A percentile compares a stretch with the other conserved stretches of the same genome.
Evolutionary conservation across 1,140 invertebrate genomes (phyloP).

Genomic region (Zaprionus camerounensis): DNA sequence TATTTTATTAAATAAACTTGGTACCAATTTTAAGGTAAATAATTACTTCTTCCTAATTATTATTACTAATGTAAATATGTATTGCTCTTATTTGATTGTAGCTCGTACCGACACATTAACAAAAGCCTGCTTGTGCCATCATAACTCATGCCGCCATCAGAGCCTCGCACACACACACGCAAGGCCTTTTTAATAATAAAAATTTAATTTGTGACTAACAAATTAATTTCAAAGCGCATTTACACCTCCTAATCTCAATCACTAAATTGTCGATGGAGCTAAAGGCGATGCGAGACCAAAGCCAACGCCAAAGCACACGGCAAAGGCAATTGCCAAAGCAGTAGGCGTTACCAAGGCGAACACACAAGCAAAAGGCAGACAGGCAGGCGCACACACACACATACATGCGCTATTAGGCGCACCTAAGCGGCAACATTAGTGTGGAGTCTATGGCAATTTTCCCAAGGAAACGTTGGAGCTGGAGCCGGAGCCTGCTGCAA

Average conservation of each 20-base stretch:
- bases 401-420: constrained; percentile 65
- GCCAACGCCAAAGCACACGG: constrained; percentile 29
- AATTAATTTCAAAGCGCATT: constrained; percentile 80
- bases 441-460: constrained; percentile 61
- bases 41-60: not conserved
- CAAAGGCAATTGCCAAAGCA: constrained; percentile 46
- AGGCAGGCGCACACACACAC: constrained; percentile 23
- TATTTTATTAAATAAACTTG: not conserved
- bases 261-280: constrained; percentile 74
- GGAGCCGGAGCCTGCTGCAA: constrained; percentile 59
- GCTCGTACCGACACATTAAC: not conserved
- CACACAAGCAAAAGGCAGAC: constrained; percentile 24
- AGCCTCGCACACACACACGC: constrained; percentile 60
- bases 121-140: not conserved
- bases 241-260: constrained; percentile 81
- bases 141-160: constrained; percentile 16
- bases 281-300: constrained; percentile 37
- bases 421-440: constrained; percentile 75
- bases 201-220: constrained; percentile 81
- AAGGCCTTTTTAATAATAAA: constrained; percentile 78
- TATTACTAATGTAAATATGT: not conserved
- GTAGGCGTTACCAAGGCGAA: constrained; percentile 60
- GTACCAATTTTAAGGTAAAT: not conserved
- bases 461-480: constrained; percentile 51
- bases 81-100: not conserved